Evolutionary conservation across 2,888 invertebrate genomes (phyloP), one percentile per base, ranked within the genome.

Genomic region (Abrostola tripartita): DNA sequence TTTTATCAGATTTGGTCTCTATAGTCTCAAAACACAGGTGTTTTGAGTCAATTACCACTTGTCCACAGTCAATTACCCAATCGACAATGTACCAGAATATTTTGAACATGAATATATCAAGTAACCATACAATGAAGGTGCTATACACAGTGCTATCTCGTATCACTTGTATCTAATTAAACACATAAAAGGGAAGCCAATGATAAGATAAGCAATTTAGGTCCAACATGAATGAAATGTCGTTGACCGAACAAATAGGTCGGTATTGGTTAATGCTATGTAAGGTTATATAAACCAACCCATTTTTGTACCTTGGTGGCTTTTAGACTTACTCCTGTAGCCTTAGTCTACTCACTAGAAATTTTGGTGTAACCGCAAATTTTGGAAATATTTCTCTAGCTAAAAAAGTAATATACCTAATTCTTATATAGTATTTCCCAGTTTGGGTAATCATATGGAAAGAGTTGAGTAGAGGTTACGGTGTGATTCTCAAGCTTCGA

Each of bases 191-290:
- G 87, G 87, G 90, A 91, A 91, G 90, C 90, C 91, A 88, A 75
- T 77, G 90, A 91, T 90, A 90, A 90, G 90, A 90, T 90, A 90
- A 83, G 79, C 82, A 88, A 90, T 90, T 89, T 89, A 86, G 87
- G 87, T 82, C 74, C 78, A 76, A 71, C 81, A 81, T 88, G 87
- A 88, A 87, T 87, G 86, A 81, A 80, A 77, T 84, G 91, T 88
- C 91, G 84, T 80, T 88, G 90, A 90, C 90, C 92, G 87, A 68
- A 76, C 80, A 79, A 82, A 79, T 80, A 68, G 78, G 76, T 81
- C 71, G 78, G 64, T 67, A 59, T 68, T 52, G 47, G 44, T 66
- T 52, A 51, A 53, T 40, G 55, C 9, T 44, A 14, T 42, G 1
- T 47, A 5, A 9, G 1, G 24, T 44, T 8, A 9, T 9, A 24